Base-by-base conservation (phyloP, 2,797 vertebrate genomes). In the Urocyon cinereoargenteus region DNA sequence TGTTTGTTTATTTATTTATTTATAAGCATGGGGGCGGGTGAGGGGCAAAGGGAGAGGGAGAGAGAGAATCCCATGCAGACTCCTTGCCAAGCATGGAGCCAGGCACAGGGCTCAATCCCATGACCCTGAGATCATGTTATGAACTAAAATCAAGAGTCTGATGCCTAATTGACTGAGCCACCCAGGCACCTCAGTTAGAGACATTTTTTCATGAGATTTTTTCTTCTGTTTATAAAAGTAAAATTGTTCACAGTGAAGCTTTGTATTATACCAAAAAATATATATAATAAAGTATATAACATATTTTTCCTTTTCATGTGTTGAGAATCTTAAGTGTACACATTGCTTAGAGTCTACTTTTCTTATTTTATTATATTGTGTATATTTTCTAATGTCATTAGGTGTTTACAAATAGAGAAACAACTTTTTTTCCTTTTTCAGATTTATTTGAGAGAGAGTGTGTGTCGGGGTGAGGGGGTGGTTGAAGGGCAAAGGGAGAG, bases 381-480 rank as follows among this genome's bases (percentile, higher is more conserved):
- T 51, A 21, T 88, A 57, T 90, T 88, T 96, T 86, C 40, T 66
- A 88, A 84, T 45, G 36, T 87, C 82, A 77, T 75, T 90, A 36
- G 55, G 34, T 92, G 5, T 96, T 88, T 89, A 77, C 24, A 92
- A 97, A 87, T 36, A 92, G 11, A 95, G 45, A 5, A 94, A 28
- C 49, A 95, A 91, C 64, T 68, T 81, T 78, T 31, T 31, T 16
- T 3, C 2, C 15, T 31, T 7, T 31, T 19, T 66, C 7, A 68
- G n/a, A 68, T 34, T 68, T 68, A n/a, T n/a, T n/a, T n/a, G 64
- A n/a, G 64, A 66, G 64, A 34, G 66, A n/a, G 64, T 16, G 64
- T n/a, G 31, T 66, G 6, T 57, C 21, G 7, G 55, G 55, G 40
- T 45, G 7, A 8, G 55, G 7, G 18, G 55, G 19, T 7, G 18